A percentile compares a stretch with the other conserved stretches of the same genome.
phyloP scores from a whole-genome alignment of 2,113 vertebrate genomes.

The Columba janthina region DNA sequence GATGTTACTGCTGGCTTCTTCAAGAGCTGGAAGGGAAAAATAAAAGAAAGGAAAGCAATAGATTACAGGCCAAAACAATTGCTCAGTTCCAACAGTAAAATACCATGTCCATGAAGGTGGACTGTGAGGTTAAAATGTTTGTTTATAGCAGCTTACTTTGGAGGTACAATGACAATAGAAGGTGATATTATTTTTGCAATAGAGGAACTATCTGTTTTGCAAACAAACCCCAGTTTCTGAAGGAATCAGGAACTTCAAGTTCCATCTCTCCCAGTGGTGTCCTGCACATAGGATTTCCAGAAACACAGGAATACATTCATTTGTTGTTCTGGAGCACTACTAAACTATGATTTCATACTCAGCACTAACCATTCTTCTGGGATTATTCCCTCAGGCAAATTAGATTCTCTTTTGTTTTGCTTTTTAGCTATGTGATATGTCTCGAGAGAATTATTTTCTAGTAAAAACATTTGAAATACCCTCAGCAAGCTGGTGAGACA shows the following conservation, averaged over 20 bases:
- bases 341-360: background rate
- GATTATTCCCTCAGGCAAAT: background rate
- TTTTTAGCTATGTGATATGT: background rate
- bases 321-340: background rate
- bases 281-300: background rate
- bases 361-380: background rate
- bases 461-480: background rate
- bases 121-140: background rate
- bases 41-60: background rate
- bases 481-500: background rate
- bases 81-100: background rate
- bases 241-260: background rate
- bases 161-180: background rate
- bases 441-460: background rate
- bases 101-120: background rate
- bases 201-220: background rate
- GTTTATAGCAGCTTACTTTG: background rate
- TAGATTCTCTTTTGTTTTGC: background rate
- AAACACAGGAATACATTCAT: background rate
- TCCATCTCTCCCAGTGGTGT: background rate
- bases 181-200: background rate
- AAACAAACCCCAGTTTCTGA: background rate
- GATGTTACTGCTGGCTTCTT: conserved; percentile 11
- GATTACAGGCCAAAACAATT: background rate
- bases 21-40: background rate